phyloP scores from a whole-genome alignment of 2,797 vertebrate genomes.

The Gallinago nigripennis region DNA sequence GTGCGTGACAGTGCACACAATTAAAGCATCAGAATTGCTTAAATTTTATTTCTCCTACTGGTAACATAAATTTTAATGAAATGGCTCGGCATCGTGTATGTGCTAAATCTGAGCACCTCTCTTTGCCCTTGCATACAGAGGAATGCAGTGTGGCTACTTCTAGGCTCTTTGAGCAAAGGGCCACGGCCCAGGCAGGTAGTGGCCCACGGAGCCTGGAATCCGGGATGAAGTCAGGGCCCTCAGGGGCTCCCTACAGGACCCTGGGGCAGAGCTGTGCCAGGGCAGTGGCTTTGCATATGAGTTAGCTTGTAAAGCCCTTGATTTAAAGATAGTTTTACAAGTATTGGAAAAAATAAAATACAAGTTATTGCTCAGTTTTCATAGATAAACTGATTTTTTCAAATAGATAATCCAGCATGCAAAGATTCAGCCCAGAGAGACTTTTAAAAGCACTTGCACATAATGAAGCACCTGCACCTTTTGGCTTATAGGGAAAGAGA shows the following conservation, averaged over 20 bases:
- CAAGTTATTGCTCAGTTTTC: background rate
- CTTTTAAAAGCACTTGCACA: background rate
- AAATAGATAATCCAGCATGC: background rate
- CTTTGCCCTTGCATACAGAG: background rate
- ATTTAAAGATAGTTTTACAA: background rate
- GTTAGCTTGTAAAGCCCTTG: background rate
- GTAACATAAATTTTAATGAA: background rate
- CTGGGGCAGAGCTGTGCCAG: background rate
- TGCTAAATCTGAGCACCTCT: conserved; percentile 9
- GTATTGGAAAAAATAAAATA: background rate
- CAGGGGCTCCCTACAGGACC: background rate
- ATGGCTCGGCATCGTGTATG: background rate
- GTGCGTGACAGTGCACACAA: background rate
- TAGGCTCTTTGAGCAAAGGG: background rate
- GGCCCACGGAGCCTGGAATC: background rate
- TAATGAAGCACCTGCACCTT: background rate
- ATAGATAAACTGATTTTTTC: background rate
- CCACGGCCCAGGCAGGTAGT: background rate
- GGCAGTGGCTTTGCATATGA: background rate
- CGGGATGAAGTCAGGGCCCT: background rate
- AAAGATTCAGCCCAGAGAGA: background rate
- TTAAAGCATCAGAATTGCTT: background rate
- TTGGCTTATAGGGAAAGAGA: background rate
- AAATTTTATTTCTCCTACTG: background rate
- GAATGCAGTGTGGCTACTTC: background rate